Evolutionary conservation across 2,113 vertebrate genomes (phyloP), one percentile per base, ranked within the genome.

Genomic region (Arothron firmamentum): DNA sequence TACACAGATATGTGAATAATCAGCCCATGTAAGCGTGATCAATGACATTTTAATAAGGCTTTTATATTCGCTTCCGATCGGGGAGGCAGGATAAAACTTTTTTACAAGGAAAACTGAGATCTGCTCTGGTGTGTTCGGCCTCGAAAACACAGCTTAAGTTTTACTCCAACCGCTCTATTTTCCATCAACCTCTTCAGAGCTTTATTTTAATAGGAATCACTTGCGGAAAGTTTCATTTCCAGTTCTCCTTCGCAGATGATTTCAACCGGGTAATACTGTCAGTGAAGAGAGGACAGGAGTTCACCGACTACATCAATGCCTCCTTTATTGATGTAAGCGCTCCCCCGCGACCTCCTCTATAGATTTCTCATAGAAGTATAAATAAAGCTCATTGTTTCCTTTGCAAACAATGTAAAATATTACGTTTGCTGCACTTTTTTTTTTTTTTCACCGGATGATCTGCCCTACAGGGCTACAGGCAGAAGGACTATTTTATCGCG

Each of bases 221-320:
- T 77, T 61, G 52, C 67, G 74, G 56, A 83, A 87, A 82, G 55
- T 78, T 85, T 83, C 34, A 54, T 77, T 78, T 62, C 49, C 2
- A 56, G 68, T 18, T 16, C 56, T 56, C 47, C 68, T 74, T 63
- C 41, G 52, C 87, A 99, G 96, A 98, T 84, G 97, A 99, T 85
- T 98, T 99, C 82, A 99, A 98, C 52, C 91, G 97, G 83, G 97
- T 98, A 72, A 98, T 99, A 79, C 92, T 98, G 15, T 96, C 97
- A 15, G 95, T 98, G 93, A 97, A 95, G 71, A 90, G 96, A 87
- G 97, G 97, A 10, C 96, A 97, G 48, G 97, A 99, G 76, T 95
- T 93, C 71, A 98, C 97, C 0, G 97, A 99, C 86, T 99, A 99
- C 83, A 94, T 98, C 91, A 99, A 99, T 56, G 97, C 96, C 1